phyloP scores from a whole-genome alignment of 2,797 vertebrate genomes.

The Eremophila alpestris region DNA sequence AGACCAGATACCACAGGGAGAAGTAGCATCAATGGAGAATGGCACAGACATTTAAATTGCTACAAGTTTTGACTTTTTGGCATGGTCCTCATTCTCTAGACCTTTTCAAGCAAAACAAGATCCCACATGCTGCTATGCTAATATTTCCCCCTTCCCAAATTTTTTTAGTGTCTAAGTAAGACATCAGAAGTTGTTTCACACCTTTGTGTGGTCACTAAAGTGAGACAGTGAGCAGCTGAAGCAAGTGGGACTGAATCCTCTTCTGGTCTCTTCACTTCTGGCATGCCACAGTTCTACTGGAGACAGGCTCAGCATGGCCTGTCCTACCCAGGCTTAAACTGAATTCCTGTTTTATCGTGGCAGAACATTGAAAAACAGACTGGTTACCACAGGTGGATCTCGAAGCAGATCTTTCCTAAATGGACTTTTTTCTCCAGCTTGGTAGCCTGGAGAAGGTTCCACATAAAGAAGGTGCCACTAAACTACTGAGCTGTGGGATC shows the following conservation, averaged over 20 bases:
- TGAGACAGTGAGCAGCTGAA: not conserved
- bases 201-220: not conserved
- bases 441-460: not conserved
- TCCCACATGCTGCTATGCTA: not conserved
- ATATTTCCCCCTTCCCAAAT: not conserved
- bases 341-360: not conserved
- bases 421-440: not conserved
- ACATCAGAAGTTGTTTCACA: not conserved
- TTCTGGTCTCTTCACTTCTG: not conserved
- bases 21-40: not conserved
- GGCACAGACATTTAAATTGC: not conserved
- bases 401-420: not conserved
- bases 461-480: not conserved
- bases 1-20: not conserved
- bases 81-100: not conserved
- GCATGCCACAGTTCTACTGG: not conserved
- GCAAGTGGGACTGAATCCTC: not conserved
- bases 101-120: not conserved
- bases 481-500: not conserved
- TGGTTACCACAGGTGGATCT: not conserved
- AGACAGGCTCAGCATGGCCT: not conserved
- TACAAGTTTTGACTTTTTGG: not conserved
- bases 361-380: not conserved
- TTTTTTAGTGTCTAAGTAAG: not conserved
- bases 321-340: not conserved